phyloP scores from a whole-genome alignment of 1,140 invertebrate species.

The Alviniconcha marisindica region DNA sequence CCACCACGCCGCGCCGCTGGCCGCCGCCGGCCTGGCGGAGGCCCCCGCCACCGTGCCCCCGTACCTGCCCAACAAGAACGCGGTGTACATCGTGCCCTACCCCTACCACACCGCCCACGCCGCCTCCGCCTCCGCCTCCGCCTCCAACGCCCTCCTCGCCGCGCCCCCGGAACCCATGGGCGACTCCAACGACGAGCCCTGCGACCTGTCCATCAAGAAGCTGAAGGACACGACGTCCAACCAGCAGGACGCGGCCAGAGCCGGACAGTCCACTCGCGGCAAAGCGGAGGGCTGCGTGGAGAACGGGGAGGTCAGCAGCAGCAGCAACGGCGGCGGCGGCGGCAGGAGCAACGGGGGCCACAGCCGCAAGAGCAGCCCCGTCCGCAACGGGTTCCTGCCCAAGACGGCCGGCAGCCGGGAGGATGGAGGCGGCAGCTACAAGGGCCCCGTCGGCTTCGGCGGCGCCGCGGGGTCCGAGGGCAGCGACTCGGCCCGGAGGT shows the following conservation, averaged over 20 bases:
- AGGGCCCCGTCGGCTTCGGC: neutral
- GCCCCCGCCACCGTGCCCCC: constrained; percentile 43
- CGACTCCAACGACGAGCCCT: constrained; percentile 55
- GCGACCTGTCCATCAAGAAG: constrained; percentile 60
- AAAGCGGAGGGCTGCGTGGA: constrained; percentile 12
- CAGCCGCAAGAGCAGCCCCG: neutral
- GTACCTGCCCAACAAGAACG: constrained; percentile 69
- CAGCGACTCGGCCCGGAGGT: neutral
- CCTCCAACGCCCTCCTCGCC: constrained; percentile 5
- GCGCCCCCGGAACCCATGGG: constrained; percentile 31
- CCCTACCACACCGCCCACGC: constrained; percentile 52
- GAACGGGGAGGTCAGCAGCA: neutral
- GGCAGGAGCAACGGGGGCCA: neutral
- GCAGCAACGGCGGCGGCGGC: neutral
- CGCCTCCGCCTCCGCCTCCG: neutral
- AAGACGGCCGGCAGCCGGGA: neutral
- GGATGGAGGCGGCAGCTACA: neutral
- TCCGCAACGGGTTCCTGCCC: neutral
- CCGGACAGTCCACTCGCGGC: neutral
- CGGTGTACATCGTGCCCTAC: constrained; percentile 67
- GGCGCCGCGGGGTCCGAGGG: neutral
- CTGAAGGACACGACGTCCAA: constrained; percentile 26
- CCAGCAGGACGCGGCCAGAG: neutral
- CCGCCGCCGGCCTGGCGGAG: neutral
- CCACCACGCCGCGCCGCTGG: neutral